A percentile compares a stretch with the other conserved stretches of the same genome.
These are phyloP conservation scores for Apus apus DNA, from an alignment of 2,113 vertebrate species.

Conservation along the genomic window DNA sequence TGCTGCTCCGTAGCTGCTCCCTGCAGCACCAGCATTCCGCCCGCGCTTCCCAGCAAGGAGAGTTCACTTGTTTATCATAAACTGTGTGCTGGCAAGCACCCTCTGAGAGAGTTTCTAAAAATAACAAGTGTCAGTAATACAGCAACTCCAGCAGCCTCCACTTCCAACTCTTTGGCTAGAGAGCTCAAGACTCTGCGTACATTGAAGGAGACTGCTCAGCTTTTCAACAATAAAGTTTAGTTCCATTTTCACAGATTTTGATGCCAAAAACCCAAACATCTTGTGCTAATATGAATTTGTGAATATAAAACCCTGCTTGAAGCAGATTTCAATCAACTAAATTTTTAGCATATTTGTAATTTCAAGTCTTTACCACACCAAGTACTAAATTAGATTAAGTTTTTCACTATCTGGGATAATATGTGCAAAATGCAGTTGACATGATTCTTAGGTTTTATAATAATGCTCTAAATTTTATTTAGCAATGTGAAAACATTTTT, in stretches of 20 bases:
- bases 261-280: not conserved
- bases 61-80: not conserved
- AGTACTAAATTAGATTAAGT: not conserved
- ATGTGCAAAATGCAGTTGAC: not conserved
- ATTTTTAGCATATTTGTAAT: not conserved
- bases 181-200: fast-evolving
- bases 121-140: not conserved
- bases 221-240: too few species aligned
- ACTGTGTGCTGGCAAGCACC: not conserved
- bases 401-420: not conserved
- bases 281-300: not conserved
- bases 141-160: not conserved
- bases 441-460: not conserved
- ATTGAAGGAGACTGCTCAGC: not conserved
- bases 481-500: not conserved
- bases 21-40: not conserved
- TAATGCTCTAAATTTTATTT: not conserved
- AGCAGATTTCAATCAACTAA: not conserved
- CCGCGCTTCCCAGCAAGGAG: not conserved
- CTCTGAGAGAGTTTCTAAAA: not conserved
- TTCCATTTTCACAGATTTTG: not conserved
- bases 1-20: not conserved
- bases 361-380: not conserved
- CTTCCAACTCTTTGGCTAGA: not conserved
- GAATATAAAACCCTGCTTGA: not conserved